Evolutionary conservation across 1,140 invertebrate genomes (phyloP), one percentile per base, ranked within the genome.

Genomic region (Elymnias hypermnestra): DNA sequence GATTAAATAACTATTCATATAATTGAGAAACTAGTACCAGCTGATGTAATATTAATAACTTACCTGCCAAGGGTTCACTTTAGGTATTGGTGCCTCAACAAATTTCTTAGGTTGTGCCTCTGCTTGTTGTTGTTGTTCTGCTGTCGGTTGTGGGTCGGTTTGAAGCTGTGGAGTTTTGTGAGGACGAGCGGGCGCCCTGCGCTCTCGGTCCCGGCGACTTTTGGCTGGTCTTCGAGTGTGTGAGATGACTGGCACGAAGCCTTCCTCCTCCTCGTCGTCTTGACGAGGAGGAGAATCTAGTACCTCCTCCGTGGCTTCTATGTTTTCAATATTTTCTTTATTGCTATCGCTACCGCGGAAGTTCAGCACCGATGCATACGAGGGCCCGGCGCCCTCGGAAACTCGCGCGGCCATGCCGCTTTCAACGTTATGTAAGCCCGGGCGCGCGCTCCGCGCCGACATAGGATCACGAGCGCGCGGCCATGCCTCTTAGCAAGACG

Each of bases 31-130:
- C n/a, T n/a, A n/a, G n/a, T n/a, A n/a, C n/a, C n/a, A n/a, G n/a
- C n/a, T n/a, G n/a, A n/a, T n/a, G n/a, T n/a, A n/a, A n/a, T n/a
- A n/a, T n/a, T 18, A 35, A 12, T 4, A 19, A 41, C 77, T 86
- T 22, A 88, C 79, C 83, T 89, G 88, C 89, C 89, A 90, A 38
- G 88, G 87, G 68, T 90, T 90, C 36, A 88, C 87, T 78, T 89
- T 89, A 1, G 89, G 89, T 47, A 89, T 79, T 5, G 89, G 89
- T 14, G 89, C 89, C 57, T 88, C 89, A 3, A 90, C 88, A 69
- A 89, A 90, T 67, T 88, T 89, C 67, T 88, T 89, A 0, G 78
- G 78, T 45, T 87, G 81, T 1, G 62, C 44, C 0, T 76, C 76
- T 3, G 62, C 48, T 23, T 65, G 65, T 38, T 66, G 70, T 38